phyloP scores from a whole-genome alignment of 2,113 vertebrate species.

The Podiceps cristatus region DNA sequence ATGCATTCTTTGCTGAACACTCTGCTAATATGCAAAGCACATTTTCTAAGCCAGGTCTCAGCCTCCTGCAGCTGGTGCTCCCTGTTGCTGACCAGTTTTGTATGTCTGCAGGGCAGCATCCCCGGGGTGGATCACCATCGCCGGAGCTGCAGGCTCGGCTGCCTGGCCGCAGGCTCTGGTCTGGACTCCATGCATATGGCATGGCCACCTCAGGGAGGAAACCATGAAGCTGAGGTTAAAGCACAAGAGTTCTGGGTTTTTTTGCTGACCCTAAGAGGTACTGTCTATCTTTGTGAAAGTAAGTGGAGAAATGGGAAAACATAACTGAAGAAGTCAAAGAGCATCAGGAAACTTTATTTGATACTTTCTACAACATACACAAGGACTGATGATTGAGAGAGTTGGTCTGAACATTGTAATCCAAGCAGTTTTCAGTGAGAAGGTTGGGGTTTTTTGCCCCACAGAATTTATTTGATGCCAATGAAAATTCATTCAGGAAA shows the following conservation, averaged over 20 bases:
- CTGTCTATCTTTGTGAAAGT: neutral
- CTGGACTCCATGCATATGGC: neutral
- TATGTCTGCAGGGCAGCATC: rapidly evolving
- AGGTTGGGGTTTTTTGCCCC: rapidly evolving
- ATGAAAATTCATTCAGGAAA: neutral
- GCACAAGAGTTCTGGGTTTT: neutral
- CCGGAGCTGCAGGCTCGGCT: neutral
- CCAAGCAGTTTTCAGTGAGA: neutral
- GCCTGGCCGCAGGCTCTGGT: neutral
- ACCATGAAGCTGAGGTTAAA: neutral
- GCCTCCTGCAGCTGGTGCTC: rapidly evolving
- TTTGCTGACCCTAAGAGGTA: neutral
- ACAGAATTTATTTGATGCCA: neutral
- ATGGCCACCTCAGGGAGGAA: neutral
- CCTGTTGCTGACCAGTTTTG: neutral
- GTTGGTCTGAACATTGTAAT: neutral
- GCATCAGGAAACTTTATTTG: neutral
- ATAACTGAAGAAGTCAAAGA: neutral
- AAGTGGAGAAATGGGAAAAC: neutral
- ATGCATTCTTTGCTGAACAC: neutral
- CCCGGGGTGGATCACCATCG: neutral
- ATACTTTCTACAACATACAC: neutral
- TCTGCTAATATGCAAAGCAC: neutral
- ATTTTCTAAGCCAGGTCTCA: neutral
- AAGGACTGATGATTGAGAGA: neutral